Base-by-base conservation (phyloP, 2,113 vertebrate genomes). In the Seriola quinqueradiata region DNA sequence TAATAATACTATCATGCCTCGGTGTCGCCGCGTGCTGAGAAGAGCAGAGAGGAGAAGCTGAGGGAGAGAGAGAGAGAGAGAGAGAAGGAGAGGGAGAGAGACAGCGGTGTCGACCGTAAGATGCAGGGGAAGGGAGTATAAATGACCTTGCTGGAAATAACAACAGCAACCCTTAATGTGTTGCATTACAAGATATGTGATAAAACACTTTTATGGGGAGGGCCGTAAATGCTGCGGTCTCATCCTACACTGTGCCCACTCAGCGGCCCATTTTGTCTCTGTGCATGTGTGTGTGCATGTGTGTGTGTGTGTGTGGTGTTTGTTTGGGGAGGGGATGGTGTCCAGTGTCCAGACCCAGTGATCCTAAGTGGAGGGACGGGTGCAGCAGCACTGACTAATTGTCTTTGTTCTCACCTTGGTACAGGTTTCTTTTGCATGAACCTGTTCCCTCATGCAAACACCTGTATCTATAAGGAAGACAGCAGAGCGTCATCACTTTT, bases 191-290 rank as follows among this genome's bases (percentile, higher is more conserved):
- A 92, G 93, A 91, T 93, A 85, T 87, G 95, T 94, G 92, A 95
- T 95, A 96, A 96, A 96, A 93, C 94, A 95, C 89, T 95, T 96
- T 96, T 95, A 96, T 95, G 93, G 79, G 84, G 87, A 80, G 81
- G 82, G 92, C 83, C 85, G 90, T 95, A 95, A 96, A 95, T 32
- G 90, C 71, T 72, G 79, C 38, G 76, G 88, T 79, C 86, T 87
- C 88, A 85, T 87, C 89, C 77, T 40, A 63, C 87, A 84, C 70
- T 48, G 84, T 87, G 81, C 86, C 87, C 85, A 87, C 90, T 92
- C 92, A 89, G 85, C 58, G 83, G 64, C 73, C 87, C 88, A 89
- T 88, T 90, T 87, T 16, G 52, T 79, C 66, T 50, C 0, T 52
- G 17, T 74, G 59, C 50, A n/a, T 75, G 75, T 65, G 75, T 69